phyloP scores from a whole-genome alignment of 2,113 vertebrate genomes.

The Telmatochromis brichardi region DNA sequence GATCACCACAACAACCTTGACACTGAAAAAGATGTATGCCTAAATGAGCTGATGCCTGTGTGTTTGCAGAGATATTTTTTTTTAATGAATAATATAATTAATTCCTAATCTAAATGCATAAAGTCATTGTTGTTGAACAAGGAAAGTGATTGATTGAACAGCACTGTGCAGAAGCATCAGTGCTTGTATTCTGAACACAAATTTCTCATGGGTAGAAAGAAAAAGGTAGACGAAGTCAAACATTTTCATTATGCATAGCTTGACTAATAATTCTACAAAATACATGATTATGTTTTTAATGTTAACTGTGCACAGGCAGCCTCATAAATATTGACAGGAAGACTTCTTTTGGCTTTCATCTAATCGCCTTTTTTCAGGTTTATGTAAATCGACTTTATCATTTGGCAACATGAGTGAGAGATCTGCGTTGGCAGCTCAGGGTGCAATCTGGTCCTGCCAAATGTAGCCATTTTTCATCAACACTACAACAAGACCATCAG shows the following conservation, averaged over 20 bases:
- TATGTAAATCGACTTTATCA: background rate
- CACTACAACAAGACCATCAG: background rate
- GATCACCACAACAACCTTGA: background rate
- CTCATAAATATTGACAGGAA: background rate
- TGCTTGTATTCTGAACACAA: background rate
- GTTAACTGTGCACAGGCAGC: background rate
- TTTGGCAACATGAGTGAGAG: background rate
- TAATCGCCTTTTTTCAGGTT: background rate
- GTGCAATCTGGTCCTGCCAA: background rate
- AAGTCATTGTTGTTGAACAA: background rate
- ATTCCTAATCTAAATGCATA: background rate
- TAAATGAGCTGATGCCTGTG: background rate
- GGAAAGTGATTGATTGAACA: background rate
- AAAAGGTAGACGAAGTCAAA: background rate
- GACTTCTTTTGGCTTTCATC: background rate
- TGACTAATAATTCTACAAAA: background rate
- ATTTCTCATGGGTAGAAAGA: background rate
- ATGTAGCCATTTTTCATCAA: background rate
- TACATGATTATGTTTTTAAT: background rate
- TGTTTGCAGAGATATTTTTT: background rate
- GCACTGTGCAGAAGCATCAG: background rate
- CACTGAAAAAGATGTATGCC: background rate
- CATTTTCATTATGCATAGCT: background rate
- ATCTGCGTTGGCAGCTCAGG: background rate
- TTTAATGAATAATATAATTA: background rate